Evolutionary conservation across 2,888 invertebrate species (phyloP).

Genomic region (Tetramorium bicarinatum): DNA sequence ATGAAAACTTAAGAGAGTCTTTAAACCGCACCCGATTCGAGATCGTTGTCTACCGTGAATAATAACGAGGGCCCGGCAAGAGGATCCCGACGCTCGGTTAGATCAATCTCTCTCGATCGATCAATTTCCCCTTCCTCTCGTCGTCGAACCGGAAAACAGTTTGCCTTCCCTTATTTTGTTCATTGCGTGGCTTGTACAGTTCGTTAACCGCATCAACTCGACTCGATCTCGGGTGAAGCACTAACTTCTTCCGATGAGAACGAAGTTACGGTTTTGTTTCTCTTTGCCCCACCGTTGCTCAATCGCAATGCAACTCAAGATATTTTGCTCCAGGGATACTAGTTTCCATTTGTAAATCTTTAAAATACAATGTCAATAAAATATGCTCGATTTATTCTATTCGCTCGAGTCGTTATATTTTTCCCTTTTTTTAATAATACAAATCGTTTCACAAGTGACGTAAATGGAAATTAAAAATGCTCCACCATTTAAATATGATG

Average conservation of each 20-base stretch:
- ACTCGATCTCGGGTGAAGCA: slow-evolving; percentile 53
- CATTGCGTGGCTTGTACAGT: slow-evolving; percentile 61
- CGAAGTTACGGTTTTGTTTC: slow-evolving; percentile 69
- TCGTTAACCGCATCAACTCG: slow-evolving; percentile 63
- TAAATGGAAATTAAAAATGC: background rate
- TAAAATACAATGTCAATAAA: slow-evolving; percentile 21
- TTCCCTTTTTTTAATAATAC: background rate
- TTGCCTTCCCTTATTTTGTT: slow-evolving; percentile 45
- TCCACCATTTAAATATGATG: background rate
- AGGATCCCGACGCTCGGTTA: slow-evolving; percentile 36
- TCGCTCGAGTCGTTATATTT: background rate
- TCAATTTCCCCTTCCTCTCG: slow-evolving; percentile 20
- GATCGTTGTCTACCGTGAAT: slow-evolving; percentile 63
- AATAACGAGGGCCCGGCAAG: slow-evolving; percentile 48
- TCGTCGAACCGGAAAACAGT: slow-evolving; percentile 40
- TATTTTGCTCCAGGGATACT: slow-evolving; percentile 50
- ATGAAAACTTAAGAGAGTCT: slow-evolving; percentile 62
- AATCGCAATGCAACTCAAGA: slow-evolving; percentile 65
- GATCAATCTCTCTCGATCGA: slow-evolving; percentile 16
- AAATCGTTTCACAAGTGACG: background rate
- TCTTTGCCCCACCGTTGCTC: slow-evolving; percentile 41
- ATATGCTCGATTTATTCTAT: slow-evolving; percentile 34
- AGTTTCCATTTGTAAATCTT: slow-evolving; percentile 41
- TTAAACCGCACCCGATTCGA: slow-evolving; percentile 64
- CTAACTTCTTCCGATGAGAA: slow-evolving; percentile 68